Base-by-base conservation (phyloP, 2,113 vertebrate genomes). In the Myotis davidii region DNA sequence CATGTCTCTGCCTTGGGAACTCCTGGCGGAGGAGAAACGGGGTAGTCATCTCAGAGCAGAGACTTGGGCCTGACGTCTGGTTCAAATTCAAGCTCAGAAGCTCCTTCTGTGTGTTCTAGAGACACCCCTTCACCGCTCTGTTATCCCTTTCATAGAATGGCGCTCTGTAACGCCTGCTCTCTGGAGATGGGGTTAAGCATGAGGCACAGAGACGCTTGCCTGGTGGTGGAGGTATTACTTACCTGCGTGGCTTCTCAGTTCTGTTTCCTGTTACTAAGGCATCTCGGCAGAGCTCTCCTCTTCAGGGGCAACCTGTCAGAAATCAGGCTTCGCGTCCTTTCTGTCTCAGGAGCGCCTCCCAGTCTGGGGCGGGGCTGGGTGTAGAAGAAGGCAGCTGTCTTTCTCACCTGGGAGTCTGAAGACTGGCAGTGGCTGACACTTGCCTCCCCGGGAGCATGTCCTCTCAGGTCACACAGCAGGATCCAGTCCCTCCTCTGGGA, bases 81-180 rank as follows among this genome's bases (percentile, higher is more conserved):
- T 1, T 39, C 79, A 25, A 7, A 25, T 0, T 25, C 3, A 8
- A 0, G 3, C 29, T 29, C 23, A 0, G 2, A 18, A 50, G 18
- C 5, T 37, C 52, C 29, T 0, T 3, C 37, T 16, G n/a, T 1
- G 1, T 0, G 16, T 8, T 3, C 34, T 8, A 6, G 12, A 32
- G 12, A 6, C 11, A 1, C 16, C 9, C 6, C 11, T 17, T 25
- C 14, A 39, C 10, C 3, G n/a, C 20, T 25, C 39, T 11, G n/a
- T 25, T 8, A 39, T 56, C 8, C 42, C 42, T 42, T 42, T 42
- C 8, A 42, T 42, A 42, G 42, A 42, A 42, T 42, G 42, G 42
- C 37, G 37, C 42, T 4, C 20, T 42, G 2, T 10, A 11, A 12
- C 2, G 2, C 23, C 25, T 14, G 34, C 50, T 9, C n/a, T 23